These are phyloP conservation scores for Drosophila ambigua DNA, from an alignment of 1,140 invertebrate genomes.

Conservation along the genomic window DNA sequence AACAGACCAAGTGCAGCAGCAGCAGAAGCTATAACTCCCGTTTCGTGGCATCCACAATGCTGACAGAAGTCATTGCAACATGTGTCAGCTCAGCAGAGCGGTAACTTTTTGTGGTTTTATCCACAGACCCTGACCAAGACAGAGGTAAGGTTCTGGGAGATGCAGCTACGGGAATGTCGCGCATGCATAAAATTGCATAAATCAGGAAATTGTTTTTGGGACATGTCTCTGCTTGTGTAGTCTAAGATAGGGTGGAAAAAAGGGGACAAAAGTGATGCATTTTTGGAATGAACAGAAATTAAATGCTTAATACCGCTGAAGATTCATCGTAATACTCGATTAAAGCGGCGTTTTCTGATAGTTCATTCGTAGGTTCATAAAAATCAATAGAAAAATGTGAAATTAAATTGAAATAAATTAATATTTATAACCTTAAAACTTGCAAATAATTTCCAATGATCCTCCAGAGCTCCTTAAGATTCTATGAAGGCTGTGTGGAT, in stretches of 20 bases:
- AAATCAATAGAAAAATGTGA: no score
- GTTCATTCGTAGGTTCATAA: no score
- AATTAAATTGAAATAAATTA: no score
- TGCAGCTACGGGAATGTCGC: conserved; percentile 21
- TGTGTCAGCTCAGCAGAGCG: conserved; percentile 56
- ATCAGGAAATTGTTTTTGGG: conserved; percentile 45
- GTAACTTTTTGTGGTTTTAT: conserved; percentile 57
- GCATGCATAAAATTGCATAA: conserved; percentile 69
- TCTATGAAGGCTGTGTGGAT: no score
- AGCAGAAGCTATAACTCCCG: background rate
- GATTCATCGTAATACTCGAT: no score
- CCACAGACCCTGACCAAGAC: conserved; percentile 12
- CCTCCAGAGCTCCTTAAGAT: no score
- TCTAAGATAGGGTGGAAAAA: conserved; percentile 14
- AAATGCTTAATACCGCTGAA: no score
- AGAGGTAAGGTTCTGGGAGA: background rate
- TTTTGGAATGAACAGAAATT: no score
- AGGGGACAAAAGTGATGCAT: conserved; percentile 3
- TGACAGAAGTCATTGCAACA: conserved; percentile 55
- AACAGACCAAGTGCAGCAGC: background rate
- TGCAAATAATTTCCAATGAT: no score
- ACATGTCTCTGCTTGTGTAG: conserved; percentile 29
- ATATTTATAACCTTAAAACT: no score
- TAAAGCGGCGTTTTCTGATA: no score
- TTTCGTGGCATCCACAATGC: background rate